Evolutionary conservation across 2,888 invertebrate genomes (phyloP), one percentile per base, ranked within the genome.

Genomic region (Chloroclysta siterata): DNA sequence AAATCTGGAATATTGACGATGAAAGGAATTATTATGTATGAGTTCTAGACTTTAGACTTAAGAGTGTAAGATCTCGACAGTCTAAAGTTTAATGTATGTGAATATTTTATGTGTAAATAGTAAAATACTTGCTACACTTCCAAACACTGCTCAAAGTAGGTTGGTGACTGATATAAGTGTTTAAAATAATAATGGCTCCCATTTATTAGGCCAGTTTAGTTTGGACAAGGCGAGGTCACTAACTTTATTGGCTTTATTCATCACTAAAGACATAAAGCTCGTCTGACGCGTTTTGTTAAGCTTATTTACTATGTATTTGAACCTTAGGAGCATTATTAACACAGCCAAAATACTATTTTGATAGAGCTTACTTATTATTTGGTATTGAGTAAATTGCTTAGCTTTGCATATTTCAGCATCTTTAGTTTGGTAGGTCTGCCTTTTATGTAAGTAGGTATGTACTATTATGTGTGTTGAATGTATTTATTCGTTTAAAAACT

Each of bases 271-370:
- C 70, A 72, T 64, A 65, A 73, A 77, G 71, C 68, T 72, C 62
- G 62, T 74, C 68, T 68, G 66, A 70, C 71, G 65, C 64, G 68
- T 75, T 77, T 72, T 74, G 73, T 77, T 71, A 75, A 74, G 70
- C 71, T 76, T 74, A 78, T 77, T 68, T 72, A 70, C 71, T 71
- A 72, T 71, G 71, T 72, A 73, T 68, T 71, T 22, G 46, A 63
- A 73, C 60, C 65, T 72, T 61, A 65, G 70, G 69, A 72, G 65
- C 58, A 57, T 66, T 74, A 69, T 51, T 56, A 60, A 53, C 15
- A 53, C 17, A 10, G 22, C 15, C 44, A 28, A 68, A 44, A 44
- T 46, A 10, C 8, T 11, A 10, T 5, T 11, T 2, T 11, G 4
- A 33, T 5, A 33, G 8, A 33, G 33, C 5, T 33, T 5, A 33